A percentile compares a stretch with the other conserved stretches of the same genome.
phyloP scores from a whole-genome alignment of 2,888 invertebrate species.

The Nebria brevicollis region DNA sequence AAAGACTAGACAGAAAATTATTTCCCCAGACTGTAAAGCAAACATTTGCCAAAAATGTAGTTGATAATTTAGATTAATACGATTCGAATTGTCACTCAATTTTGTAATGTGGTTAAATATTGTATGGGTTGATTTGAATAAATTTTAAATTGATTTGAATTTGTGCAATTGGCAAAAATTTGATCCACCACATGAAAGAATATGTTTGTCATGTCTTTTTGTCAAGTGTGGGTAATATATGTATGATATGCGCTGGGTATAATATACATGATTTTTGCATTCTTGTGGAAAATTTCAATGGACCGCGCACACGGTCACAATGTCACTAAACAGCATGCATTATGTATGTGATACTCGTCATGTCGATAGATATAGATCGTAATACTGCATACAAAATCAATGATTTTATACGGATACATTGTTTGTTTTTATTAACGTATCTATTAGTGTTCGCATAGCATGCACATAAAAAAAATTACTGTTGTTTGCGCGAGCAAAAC shows the following conservation, averaged over 20 bases:
- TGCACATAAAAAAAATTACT: background rate
- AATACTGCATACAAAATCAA: background rate
- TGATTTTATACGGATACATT: conserved; percentile 12
- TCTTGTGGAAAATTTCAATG: conserved; percentile 5
- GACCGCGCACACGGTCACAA: background rate
- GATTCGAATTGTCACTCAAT: too few relatives aligned
- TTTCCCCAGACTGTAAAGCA: too few relatives aligned
- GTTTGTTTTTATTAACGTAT: conserved; percentile 2
- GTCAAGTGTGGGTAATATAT: background rate
- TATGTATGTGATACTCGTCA: background rate
- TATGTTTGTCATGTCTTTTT: background rate
- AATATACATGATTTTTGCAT: background rate
- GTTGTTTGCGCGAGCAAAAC: background rate
- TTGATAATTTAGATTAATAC: too few relatives aligned
- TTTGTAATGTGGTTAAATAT: too few relatives aligned
- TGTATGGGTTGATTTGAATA: too few relatives aligned
- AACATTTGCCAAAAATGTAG: too few relatives aligned
- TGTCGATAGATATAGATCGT: background rate
- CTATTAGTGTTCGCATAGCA: background rate
- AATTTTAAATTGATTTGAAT: background rate
- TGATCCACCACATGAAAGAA: background rate
- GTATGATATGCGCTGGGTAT: conserved; percentile 8
- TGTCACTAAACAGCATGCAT: conserved; percentile 14
- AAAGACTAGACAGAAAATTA: too few relatives aligned
- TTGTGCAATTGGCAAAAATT: background rate